Evolutionary conservation across 2,113 vertebrate genomes (phyloP), one percentile per base, ranked within the genome.

Genomic region (Cygnus atratus): DNA sequence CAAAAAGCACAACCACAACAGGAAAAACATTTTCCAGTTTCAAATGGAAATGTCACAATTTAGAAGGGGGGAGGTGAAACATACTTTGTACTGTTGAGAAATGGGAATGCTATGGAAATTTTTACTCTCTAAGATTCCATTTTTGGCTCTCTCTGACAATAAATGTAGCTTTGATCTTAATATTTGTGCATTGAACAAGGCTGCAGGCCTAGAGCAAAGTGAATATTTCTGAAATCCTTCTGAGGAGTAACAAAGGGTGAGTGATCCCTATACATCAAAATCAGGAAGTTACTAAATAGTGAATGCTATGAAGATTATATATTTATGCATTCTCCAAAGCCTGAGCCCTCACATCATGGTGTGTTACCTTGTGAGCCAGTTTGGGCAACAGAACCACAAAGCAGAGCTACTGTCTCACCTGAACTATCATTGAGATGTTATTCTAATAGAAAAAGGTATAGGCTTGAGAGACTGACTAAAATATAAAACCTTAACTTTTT

Each of bases 151-250:
- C 57, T 74, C 24, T 87, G 81, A 41, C 48, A 87, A 66, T 87
- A 73, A 92, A 76, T 24, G n/a, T 22, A 86, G 35, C 84, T 87
- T 95, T 91, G 87, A 92, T 93, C 71, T 86, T 81, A 73, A 6
- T 88, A 77, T 70, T 71, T 84, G 18, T 81, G 62, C 35, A 68
- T 9, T 58, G 67, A 91, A 28, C 15, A 77, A 61, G 18, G 46
- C 50, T 84, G 55, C 76, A 94, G 77, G 67, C 63, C 81, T 91
- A 90, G 11, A 81, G 80, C 43, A 85, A 91, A 95, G 74, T 65
- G 17, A 72, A 0, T 86, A 84, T 86, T 95, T 93, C 82, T 90
- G 55, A 91, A 89, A 92, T 83, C 70, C 59, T 93, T 91, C 50
- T 85, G 81, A 92, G 74, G 33, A 82, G 75, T 89, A 90, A 90